phyloP scores from a whole-genome alignment of 2,113 vertebrate species.

The Lophura nycthemera region DNA sequence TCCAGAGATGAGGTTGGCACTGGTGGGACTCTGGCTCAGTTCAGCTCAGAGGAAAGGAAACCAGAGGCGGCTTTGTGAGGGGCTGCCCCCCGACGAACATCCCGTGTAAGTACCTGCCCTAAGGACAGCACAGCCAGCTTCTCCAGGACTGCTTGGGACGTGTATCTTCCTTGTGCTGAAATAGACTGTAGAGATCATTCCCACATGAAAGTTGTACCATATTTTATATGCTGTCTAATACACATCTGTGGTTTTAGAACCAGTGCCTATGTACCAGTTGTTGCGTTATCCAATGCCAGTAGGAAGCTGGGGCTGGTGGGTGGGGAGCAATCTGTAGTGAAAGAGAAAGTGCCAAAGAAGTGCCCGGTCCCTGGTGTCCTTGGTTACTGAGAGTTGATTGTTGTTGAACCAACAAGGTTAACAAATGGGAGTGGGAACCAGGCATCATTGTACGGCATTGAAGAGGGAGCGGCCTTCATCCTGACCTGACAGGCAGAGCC shows the following conservation, averaged over 20 bases:
- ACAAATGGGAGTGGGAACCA: fast-evolving
- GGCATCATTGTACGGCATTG: fast-evolving
- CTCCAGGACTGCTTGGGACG: background rate
- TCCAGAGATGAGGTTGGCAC: background rate
- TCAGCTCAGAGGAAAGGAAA: background rate
- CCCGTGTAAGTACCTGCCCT: background rate
- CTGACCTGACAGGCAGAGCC: background rate
- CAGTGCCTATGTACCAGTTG: constrained; percentile 25
- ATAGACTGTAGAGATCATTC: background rate
- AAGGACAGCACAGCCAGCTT: background rate
- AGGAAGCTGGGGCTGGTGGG: background rate
- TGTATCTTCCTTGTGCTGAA: constrained; percentile 7
- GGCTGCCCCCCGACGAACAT: background rate
- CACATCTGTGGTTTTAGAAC: constrained; percentile 1
- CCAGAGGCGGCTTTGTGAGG: background rate
- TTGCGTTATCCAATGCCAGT: background rate
- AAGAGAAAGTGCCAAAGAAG: background rate
- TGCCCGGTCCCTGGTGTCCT: background rate
- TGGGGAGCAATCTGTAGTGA: background rate
- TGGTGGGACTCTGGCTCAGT: background rate
- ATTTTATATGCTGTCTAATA: constrained; percentile 14
- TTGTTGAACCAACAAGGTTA: background rate
- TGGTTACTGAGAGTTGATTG: background rate
- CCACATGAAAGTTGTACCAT: constrained; percentile 10
- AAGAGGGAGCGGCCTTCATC: background rate